Evolutionary conservation across 2,113 vertebrate species (phyloP).

Genomic region (Scatophagus argus): DNA sequence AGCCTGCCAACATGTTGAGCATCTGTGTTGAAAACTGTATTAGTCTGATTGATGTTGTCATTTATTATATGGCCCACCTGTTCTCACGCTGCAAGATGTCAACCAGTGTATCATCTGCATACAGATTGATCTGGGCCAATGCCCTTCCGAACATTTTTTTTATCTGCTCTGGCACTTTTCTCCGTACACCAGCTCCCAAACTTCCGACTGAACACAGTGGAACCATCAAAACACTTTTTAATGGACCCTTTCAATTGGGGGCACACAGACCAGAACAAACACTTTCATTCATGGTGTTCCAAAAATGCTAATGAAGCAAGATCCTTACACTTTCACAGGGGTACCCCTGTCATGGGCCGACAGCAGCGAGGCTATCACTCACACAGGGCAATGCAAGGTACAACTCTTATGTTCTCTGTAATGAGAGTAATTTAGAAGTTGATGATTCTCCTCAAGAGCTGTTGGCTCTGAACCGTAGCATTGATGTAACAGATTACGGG

Average conservation of each 20-base stretch:
- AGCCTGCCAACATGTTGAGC: slow-evolving; percentile 14
- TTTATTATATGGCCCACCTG: slow-evolving; percentile 34
- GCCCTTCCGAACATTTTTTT: slow-evolving; percentile 14
- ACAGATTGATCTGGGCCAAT: slow-evolving; percentile 21
- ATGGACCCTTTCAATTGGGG: slow-evolving; percentile 75
- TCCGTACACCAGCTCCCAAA: slow-evolving; percentile 57
- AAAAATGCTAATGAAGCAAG: slow-evolving; percentile 81
- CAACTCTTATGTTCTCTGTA: slow-evolving; percentile 42
- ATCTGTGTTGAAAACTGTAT: slow-evolving; percentile 34
- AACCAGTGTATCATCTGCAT: slow-evolving; percentile 33
- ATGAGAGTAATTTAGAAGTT: slow-evolving; percentile 37
- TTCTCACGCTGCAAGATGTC: slow-evolving; percentile 10
- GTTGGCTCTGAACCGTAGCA: slow-evolving; percentile 38
- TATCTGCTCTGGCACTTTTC: slow-evolving; percentile 12
- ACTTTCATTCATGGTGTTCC: slow-evolving; percentile 78
- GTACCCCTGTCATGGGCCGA: slow-evolving; percentile 65
- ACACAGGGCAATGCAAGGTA: slow-evolving; percentile 58
- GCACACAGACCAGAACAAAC: slow-evolving; percentile 77
- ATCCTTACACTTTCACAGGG: slow-evolving; percentile 74
- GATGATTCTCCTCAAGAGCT: slow-evolving; percentile 29
- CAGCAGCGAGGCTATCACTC: slow-evolving; percentile 54
- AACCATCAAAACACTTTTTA: slow-evolving; percentile 76
- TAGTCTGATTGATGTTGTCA: slow-evolving; percentile 11
- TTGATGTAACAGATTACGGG: slow-evolving; percentile 18
- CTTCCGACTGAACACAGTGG: slow-evolving; percentile 59